Conservation (phyloP, 2,888 invertebrate genomes). For the Cacoxenus indagator region DNA sequence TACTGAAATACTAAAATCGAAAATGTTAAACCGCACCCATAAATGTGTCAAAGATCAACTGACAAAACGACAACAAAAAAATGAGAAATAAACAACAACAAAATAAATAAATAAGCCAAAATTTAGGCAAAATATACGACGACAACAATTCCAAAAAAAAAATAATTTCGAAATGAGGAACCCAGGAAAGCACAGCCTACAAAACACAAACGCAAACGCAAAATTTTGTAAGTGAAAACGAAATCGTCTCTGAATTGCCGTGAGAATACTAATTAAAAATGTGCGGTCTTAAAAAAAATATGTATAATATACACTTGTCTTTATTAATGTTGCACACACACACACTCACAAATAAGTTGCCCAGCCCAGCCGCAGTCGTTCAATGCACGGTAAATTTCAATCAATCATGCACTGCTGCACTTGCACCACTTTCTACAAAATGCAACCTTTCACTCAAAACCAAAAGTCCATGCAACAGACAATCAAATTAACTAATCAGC, state of each 20-base stretch:
- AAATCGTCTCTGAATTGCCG: slow-evolving; percentile 46
- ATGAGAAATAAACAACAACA: slow-evolving; percentile 24
- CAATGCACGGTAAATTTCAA: not conserved
- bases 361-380: too few relatives aligned
- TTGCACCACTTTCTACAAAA: not conserved
- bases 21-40: slow-evolving; percentile 53
- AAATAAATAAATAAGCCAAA: slow-evolving; percentile 43
- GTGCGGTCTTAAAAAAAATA: not conserved
- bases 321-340: too few relatives aligned
- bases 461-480: too few relatives aligned
- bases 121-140: slow-evolving; percentile 9
- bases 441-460: not conserved
- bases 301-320: too few relatives aligned
- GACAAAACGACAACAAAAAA: slow-evolving; percentile 49
- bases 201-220: slow-evolving; percentile 43
- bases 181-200: slow-evolving; percentile 28
- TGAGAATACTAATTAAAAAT: slow-evolving; percentile 58
- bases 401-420: not conserved
- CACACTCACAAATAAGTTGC: too few relatives aligned
- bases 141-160: slow-evolving; percentile 5
- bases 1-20: slow-evolving; percentile 45
- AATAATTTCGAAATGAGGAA: slow-evolving; percentile 24
- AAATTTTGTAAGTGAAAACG: slow-evolving; percentile 54
- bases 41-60: slow-evolving; percentile 66
- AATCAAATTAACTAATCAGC: not conserved